Conservation (phyloP, 2,797 vertebrate species). For the Rhynchonycteris naso region DNA sequence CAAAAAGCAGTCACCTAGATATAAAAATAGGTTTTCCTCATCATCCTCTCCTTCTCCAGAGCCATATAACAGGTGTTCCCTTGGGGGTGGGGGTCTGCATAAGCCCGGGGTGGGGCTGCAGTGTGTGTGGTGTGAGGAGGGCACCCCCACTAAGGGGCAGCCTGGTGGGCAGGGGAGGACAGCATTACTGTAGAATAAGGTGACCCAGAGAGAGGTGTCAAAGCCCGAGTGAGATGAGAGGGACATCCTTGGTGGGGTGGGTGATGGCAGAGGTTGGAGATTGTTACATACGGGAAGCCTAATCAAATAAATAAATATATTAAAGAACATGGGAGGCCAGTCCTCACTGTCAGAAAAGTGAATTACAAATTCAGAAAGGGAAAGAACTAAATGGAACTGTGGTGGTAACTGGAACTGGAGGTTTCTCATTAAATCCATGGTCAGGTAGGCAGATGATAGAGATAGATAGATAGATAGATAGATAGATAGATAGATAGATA, state of each 20-base stretch:
- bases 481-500: not conserved
- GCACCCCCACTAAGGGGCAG: not conserved
- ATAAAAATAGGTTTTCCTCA: not conserved
- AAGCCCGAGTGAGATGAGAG: not conserved
- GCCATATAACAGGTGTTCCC: not conserved
- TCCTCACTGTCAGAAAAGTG: not conserved
- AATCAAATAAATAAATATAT: not conserved
- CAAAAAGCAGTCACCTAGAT: not conserved
- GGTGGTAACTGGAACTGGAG: not conserved
- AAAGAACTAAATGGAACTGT: not conserved
- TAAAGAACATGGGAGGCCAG: not conserved
- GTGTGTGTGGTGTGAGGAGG: not conserved
- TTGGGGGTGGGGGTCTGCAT: rapidly evolving
- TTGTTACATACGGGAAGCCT: not conserved
- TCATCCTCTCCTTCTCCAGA: not conserved
- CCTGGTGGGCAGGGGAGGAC: not conserved
- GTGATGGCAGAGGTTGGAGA: not conserved
- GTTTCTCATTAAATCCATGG: not conserved
- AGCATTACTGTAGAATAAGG: not conserved
- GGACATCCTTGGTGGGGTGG: too few species aligned
- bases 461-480: not conserved
- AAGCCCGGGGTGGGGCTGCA: not conserved
- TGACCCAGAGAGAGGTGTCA: not conserved
- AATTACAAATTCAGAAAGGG: not conserved
- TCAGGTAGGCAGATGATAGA: not conserved